phyloP scores from a whole-genome alignment of 2,888 invertebrate genomes.

The Ophonus ardosiacus region DNA sequence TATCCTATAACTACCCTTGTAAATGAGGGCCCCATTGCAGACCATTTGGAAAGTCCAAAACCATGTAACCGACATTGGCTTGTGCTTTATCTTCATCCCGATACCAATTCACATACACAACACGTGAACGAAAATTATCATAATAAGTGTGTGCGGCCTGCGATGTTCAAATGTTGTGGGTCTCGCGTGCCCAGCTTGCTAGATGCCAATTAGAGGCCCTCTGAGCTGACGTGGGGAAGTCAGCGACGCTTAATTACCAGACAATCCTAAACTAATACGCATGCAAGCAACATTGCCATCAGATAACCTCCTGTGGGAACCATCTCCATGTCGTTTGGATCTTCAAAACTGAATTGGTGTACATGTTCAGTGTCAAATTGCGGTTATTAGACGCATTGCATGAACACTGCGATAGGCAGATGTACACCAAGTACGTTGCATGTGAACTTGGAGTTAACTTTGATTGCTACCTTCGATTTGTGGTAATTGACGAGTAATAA shows the following conservation, averaged over 20 bases:
- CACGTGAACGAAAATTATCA: slow-evolving; percentile 53
- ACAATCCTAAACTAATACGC: slow-evolving; percentile 35
- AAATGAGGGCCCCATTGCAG: no score
- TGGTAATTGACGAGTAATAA: slow-evolving; percentile 38
- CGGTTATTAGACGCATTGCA: slow-evolving; percentile 4
- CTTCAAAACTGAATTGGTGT: not conserved
- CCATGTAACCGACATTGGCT: not conserved
- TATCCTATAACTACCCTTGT: no score
- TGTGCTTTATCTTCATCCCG: slow-evolving; percentile 16
- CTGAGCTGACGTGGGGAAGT: slow-evolving; percentile 29
- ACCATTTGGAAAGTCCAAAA: not conserved
- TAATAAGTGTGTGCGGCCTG: slow-evolving; percentile 50
- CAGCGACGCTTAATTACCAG: slow-evolving; percentile 42
- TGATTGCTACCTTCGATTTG: slow-evolving; percentile 22
- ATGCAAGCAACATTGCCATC: slow-evolving; percentile 12
- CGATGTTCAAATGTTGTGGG: slow-evolving; percentile 47
- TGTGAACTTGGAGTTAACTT: not conserved
- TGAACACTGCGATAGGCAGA: not conserved
- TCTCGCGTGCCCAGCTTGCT: slow-evolving; percentile 48
- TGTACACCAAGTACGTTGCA: slow-evolving; percentile 18
- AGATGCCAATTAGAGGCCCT: slow-evolving; percentile 53
- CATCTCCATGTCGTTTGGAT: slow-evolving; percentile 3
- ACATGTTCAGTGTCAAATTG: slow-evolving; percentile 31
- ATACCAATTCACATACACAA: slow-evolving; percentile 23
- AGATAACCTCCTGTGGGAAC: slow-evolving; percentile 10